Evolutionary conservation across 2,888 invertebrate species (phyloP).

Genomic region (Abrostola triplasia): DNA sequence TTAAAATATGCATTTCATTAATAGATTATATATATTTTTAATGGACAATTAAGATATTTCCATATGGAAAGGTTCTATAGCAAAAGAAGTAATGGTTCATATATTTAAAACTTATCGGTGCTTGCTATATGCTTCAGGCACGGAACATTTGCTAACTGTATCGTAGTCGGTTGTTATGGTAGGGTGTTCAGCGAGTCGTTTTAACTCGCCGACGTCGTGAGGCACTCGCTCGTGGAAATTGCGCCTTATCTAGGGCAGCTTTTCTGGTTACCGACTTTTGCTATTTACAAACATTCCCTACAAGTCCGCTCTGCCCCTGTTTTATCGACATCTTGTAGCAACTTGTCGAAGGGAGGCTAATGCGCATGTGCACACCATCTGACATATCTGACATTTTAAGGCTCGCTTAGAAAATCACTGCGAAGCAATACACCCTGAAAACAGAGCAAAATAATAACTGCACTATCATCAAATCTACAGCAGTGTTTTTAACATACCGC

Average conservation of each 20-base stretch:
- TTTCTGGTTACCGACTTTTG: conserved; percentile 10
- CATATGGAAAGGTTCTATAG: not conserved
- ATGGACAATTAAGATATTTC: not conserved
- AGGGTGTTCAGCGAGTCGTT: conserved; percentile 4
- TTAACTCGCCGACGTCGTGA: conserved; percentile 4
- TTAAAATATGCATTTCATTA: not conserved
- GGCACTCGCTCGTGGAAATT: conserved; percentile 3
- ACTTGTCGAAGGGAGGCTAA: conserved; percentile 69
- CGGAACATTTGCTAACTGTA: conserved; percentile 3
- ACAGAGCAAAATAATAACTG: conserved; percentile 64
- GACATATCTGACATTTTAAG: conserved; percentile 77
- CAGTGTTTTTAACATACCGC: conserved; percentile 38
- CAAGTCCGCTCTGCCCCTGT: conserved; percentile 52
- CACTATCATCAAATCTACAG: conserved; percentile 31
- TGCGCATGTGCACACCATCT: conserved; percentile 77
- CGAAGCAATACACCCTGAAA: conserved; percentile 71
- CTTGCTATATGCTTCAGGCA: not conserved
- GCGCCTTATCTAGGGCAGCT: conserved; percentile 2
- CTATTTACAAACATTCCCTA: conserved; percentile 24
- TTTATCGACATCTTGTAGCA: conserved; percentile 77
- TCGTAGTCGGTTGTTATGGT: conserved; percentile 1
- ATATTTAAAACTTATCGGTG: not conserved
- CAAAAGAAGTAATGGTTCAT: not conserved
- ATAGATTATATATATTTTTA: no score
- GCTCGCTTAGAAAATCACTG: conserved; percentile 78